A percentile compares a stretch with the other conserved stretches of the same genome.
Conservation (phyloP, 2,888 invertebrate genomes). For the Tillus elongatus region DNA sequence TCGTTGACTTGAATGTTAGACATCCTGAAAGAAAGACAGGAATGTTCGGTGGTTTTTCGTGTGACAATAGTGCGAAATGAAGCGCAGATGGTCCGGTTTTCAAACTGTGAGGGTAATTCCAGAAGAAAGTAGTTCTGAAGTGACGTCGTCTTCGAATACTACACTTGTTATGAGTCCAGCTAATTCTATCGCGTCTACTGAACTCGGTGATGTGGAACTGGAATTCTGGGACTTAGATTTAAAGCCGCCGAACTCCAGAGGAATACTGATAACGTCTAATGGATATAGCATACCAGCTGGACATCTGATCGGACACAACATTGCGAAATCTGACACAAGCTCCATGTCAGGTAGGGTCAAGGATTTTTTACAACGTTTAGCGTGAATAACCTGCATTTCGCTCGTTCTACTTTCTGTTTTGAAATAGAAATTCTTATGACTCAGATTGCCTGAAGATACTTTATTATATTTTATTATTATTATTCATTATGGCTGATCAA, state of each 20-base stretch:
- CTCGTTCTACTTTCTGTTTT: no score
- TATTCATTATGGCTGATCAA: no score
- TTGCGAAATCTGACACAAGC: conserved; percentile 42
- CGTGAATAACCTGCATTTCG: no score
- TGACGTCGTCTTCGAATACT: conserved; percentile 69
- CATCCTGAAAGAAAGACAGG: no score
- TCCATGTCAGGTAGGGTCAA: conserved; percentile 42
- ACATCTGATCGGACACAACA: conserved; percentile 31
- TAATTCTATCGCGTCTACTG: conserved; percentile 64
- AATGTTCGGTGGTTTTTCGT: no score
- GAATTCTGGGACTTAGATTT: conserved; percentile 72
- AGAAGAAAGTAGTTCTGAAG: conserved; percentile 64
- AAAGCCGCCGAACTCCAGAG: conserved; percentile 40
- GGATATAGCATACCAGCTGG: conserved; percentile 27
- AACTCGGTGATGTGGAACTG: conserved; percentile 66
- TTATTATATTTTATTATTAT: no score
- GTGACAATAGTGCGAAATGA: no score
- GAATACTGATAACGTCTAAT: conserved; percentile 34
- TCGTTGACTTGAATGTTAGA: no score
- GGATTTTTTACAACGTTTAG: no score
- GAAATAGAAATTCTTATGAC: no score
- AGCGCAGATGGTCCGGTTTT: conserved; percentile 61
- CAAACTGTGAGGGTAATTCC: conserved; percentile 63
- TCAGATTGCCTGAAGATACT: no score
- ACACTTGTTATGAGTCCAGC: conserved; percentile 61